phyloP scores from a whole-genome alignment of 1,140 invertebrate genomes.

The Wasmannia auropunctata region DNA sequence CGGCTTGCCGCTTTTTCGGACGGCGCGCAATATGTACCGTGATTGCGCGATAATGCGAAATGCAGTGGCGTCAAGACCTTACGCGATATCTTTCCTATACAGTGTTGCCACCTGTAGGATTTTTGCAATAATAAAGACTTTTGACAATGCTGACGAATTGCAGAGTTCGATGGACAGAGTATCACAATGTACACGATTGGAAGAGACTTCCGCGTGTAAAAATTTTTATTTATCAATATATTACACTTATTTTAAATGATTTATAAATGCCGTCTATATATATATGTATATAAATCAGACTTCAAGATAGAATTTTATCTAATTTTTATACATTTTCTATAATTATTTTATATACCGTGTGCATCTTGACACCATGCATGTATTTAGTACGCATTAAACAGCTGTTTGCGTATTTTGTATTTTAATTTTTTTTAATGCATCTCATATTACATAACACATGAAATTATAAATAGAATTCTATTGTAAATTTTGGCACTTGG shows the following conservation, averaged over 20 bases:
- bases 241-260: background rate
- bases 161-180: background rate
- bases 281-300: too few relatives aligned
- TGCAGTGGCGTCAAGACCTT: background rate
- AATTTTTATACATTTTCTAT: background rate
- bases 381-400: background rate
- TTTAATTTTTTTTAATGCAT: background rate
- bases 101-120: conserved; percentile 51
- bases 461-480: background rate
- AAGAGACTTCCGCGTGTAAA: background rate
- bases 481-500: background rate
- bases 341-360: background rate
- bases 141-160: background rate
- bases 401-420: background rate
- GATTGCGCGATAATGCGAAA: conserved; percentile 56
- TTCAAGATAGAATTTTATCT: background rate
- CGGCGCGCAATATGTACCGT: conserved; percentile 12
- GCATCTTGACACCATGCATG: background rate
- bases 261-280: background rate
- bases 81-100: background rate
- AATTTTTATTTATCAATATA: background rate
- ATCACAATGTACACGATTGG: background rate
- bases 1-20: conserved; percentile 8
- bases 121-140: conserved; percentile 36
- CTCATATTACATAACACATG: background rate